Evolutionary conservation across 2,113 vertebrate genomes (phyloP), one percentile per base, ranked within the genome.

Genomic region (Pteruthius melanotis): DNA sequence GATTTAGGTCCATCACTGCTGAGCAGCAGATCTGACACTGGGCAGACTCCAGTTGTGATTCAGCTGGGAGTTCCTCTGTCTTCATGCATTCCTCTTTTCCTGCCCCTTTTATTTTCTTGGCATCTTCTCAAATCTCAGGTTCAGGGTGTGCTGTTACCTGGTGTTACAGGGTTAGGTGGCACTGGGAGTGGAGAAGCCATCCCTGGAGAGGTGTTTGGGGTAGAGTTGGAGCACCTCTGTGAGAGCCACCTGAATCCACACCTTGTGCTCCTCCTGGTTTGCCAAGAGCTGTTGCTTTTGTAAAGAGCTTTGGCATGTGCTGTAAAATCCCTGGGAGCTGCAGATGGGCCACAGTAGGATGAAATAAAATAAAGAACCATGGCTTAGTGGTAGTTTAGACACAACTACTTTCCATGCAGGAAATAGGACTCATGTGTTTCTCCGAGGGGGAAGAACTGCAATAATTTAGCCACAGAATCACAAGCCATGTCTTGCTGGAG

Each of bases 361-460:
- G 69, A 59, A 92, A 63, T 59, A 23, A 30, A 53, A 49, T 28
- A 11, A 74, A 50, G n/a, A 54, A 37, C 22, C 8, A 13, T 26
- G 65, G 33, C 31, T 37, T 53, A 59, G 6, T 56, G 37, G 2
- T 60, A 30, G 52, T 40, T 92, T 31, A 31, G 60, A 59, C 3
- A 3, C 24, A 74, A 54, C 63, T 89, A 7, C 60, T 77, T 61
- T 42, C 60, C 26, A 1, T 14, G 72, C 44, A 74, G 70, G 27
- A 50, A 44, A 50, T 69, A 68, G 33, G 44, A 69, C 45, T 57
- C 6, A 4, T n/a, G 10, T 0, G 0, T 42, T 8, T 50, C 77
- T 54, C 37, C 3, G 4, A 31, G 52, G 21, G 24, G 53, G 42
- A 81, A 76, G 65, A 91, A 21, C 15, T 26, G 19, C 53, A 40